Evolutionary conservation across 2,113 vertebrate genomes (phyloP).

Genomic region (Mobula birostris): DNA sequence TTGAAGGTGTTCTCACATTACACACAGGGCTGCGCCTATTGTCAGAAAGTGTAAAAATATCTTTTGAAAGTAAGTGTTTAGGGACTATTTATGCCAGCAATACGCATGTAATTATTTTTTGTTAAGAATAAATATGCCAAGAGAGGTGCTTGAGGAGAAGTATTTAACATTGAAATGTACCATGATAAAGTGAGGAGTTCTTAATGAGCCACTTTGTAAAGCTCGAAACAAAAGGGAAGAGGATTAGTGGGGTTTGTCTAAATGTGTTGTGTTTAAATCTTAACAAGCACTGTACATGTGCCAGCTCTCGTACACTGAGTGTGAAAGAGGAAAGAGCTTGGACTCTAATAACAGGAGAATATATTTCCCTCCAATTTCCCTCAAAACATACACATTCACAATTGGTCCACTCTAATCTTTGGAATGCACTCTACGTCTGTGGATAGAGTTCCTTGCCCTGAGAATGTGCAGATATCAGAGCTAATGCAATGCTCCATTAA

Average conservation of each 20-base stretch:
- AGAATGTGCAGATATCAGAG: neutral
- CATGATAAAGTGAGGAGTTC: constrained; percentile 67
- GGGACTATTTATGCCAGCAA: constrained; percentile 48
- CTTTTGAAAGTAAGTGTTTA: constrained; percentile 46
- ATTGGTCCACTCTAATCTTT: neutral
- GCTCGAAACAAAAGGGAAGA: constrained; percentile 59
- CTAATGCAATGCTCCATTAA: neutral
- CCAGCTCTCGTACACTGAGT: neutral
- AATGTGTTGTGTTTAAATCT: constrained; percentile 48
- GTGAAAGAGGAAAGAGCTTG: neutral
- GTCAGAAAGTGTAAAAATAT: constrained; percentile 52
- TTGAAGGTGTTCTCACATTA: constrained; percentile 51
- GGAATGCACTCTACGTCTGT: neutral
- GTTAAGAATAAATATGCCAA: constrained; percentile 54
- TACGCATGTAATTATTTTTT: constrained; percentile 55
- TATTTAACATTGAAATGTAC: constrained; percentile 64
- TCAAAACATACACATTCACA: neutral
- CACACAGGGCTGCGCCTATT: constrained; percentile 43
- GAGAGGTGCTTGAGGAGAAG: constrained; percentile 57
- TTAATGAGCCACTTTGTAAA: constrained; percentile 71
- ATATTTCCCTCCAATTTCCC: neutral
- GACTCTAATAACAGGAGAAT: neutral
- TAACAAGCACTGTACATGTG: neutral
- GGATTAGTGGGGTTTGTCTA: constrained; percentile 54
- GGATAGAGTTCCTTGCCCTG: neutral